Percentiles rank a stretch among this genome's conserved stretches.
Evolutionary conservation across 2,797 vertebrate genomes (phyloP).

Genomic region (Tragopan temminckii): DNA sequence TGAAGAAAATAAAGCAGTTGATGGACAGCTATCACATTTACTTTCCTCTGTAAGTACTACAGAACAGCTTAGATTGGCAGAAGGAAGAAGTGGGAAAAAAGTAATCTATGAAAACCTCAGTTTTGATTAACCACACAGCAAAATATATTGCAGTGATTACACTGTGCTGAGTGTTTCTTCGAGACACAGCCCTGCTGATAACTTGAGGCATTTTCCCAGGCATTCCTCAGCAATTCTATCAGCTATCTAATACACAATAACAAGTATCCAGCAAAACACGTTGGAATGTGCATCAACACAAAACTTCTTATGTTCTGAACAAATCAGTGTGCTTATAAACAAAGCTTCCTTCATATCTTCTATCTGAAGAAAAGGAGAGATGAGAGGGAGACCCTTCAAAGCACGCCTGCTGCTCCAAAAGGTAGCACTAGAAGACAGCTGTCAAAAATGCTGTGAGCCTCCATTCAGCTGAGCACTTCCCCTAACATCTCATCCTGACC

Average conservation of each 20-base stretch:
- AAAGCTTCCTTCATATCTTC: neutral
- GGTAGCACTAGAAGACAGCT: neutral
- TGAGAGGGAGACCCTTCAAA: neutral
- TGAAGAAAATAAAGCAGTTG: neutral
- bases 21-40: neutral
- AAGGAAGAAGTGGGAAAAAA: neutral
- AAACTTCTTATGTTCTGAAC: neutral
- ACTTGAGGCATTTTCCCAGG: neutral
- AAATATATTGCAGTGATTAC: conserved; percentile 4
- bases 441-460: neutral
- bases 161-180: neutral
- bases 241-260: neutral
- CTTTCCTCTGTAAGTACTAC: conserved; percentile 18
- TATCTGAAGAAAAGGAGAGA: neutral
- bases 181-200: neutral
- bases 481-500: neutral
- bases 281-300: neutral
- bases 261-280: neutral
- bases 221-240: conserved; percentile 39
- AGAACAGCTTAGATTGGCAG: neutral
- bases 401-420: neutral
- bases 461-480: fast-evolving
- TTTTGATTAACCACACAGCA: neutral
- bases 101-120: neutral
- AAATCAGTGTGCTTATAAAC: neutral